Conservation (phyloP, 2,797 vertebrate species). For the Helostoma temminkii region DNA sequence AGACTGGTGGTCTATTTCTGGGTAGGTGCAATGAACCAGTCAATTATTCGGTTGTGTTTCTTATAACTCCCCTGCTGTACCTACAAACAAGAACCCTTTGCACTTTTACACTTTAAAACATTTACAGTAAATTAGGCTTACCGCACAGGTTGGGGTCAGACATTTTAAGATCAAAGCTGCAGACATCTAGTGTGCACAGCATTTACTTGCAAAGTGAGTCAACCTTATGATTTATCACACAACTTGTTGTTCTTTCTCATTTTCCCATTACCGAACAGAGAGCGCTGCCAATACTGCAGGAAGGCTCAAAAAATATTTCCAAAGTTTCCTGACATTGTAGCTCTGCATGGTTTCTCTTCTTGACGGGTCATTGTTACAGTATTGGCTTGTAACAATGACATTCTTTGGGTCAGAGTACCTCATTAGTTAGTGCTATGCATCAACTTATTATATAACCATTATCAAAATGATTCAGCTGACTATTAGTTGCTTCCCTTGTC, state of each 20-base stretch:
- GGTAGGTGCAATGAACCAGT: constrained; percentile 24
- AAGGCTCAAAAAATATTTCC: constrained; percentile 31
- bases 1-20: constrained; percentile 8
- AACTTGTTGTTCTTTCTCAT: neutral
- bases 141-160: constrained; percentile 11
- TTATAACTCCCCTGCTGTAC: constrained; percentile 14
- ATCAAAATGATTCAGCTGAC: neutral
- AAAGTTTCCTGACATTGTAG: neutral
- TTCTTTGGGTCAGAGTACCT: neutral
- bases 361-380: constrained; percentile 5
- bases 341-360: constrained; percentile 8
- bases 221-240: constrained; percentile 4
- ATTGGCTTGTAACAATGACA: neutral
- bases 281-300: constrained; percentile 22
- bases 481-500: neutral
- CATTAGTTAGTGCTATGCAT: neutral
- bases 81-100: constrained; percentile 6
- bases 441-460: neutral
- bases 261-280: constrained; percentile 48
- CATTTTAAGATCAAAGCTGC: neutral
- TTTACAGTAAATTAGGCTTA: constrained; percentile 15
- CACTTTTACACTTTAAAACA: constrained; percentile 6
- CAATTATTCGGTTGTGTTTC: constrained; percentile 40
- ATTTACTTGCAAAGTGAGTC: constrained; percentile 10
- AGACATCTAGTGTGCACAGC: neutral